Conservation (phyloP, 2,888 invertebrate genomes). For the Tyria jacobaeae region DNA sequence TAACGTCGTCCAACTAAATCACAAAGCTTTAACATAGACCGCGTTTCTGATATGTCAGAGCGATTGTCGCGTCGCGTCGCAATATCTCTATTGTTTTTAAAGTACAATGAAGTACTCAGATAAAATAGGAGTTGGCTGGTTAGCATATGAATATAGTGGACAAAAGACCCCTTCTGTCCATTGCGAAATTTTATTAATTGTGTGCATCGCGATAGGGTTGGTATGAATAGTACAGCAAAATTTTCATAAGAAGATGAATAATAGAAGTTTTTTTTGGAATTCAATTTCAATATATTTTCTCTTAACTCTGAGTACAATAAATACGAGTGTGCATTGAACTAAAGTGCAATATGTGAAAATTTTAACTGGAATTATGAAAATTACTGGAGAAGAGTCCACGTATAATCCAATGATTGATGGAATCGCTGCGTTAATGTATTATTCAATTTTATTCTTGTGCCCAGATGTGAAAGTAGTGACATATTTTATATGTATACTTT, state of each 20-base stretch:
- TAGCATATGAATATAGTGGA: slow-evolving; percentile 84
- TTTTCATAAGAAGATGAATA: slow-evolving; percentile 31
- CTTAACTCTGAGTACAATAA: neutral
- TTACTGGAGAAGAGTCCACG: no score
- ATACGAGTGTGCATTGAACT: neutral
- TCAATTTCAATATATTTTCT: neutral
- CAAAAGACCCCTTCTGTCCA: slow-evolving; percentile 73
- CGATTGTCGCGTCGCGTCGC: slow-evolving; percentile 52
- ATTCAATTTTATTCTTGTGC: no score
- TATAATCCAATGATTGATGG: no score
- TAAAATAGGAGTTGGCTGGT: slow-evolving; percentile 71
- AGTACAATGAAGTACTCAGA: slow-evolving; percentile 71
- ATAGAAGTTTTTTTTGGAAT: slow-evolving; percentile 15
- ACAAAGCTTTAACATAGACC: slow-evolving; percentile 26
- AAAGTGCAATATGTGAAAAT: neutral
- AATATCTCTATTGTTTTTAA: slow-evolving; percentile 72
- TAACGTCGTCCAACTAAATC: slow-evolving; percentile 16
- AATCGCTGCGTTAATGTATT: no score
- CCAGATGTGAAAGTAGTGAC: no score
- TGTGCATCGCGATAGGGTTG: slow-evolving; percentile 50
- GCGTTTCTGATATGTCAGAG: slow-evolving; percentile 36
- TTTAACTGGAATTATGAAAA: no score
- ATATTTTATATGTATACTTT: no score
- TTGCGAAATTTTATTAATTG: slow-evolving; percentile 79
- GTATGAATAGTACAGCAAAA: slow-evolving; percentile 28